phyloP scores from a whole-genome alignment of 2,888 invertebrate species.

The Eupithecia subumbrata region DNA sequence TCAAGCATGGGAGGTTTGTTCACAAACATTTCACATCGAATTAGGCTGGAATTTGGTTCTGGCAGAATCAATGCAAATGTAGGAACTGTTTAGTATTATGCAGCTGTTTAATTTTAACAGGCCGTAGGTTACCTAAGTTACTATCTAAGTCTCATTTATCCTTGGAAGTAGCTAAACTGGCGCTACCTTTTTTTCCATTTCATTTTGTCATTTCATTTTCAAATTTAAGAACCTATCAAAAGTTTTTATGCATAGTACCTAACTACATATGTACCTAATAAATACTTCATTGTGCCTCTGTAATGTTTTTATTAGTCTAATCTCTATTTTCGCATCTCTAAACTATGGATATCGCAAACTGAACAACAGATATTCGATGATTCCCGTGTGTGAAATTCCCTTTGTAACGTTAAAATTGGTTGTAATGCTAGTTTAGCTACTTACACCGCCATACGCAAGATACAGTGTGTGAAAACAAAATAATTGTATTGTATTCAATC shows the following conservation, averaged over 20 bases:
- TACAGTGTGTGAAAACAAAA: background rate
- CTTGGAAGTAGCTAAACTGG: background rate
- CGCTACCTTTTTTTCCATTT: too few species aligned
- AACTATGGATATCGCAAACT: too few species aligned
- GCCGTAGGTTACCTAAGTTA: background rate
- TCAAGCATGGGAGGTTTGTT: too few species aligned
- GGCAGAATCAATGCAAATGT: background rate
- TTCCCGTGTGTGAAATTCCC: background rate
- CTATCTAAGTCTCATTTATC: background rate
- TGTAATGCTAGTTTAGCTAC: background rate
- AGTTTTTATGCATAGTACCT: too few species aligned
- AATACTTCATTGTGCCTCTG: background rate
- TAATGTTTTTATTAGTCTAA: background rate
- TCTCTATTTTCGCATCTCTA: too few species aligned
- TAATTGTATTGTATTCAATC: background rate
- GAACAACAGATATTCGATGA: background rate
- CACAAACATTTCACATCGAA: too few species aligned
- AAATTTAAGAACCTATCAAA: too few species aligned
- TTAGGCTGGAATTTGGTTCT: conserved; percentile 2
- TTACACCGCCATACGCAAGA: background rate
- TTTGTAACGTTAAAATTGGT: background rate
- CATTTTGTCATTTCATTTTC: too few species aligned
- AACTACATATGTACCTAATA: background rate
- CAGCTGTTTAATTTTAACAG: background rate
- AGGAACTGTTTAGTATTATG: background rate